Percentiles rank a stretch among this genome's conserved stretches.
phyloP scores from a whole-genome alignment of 1,140 invertebrate species.

The Ips typographus region DNA sequence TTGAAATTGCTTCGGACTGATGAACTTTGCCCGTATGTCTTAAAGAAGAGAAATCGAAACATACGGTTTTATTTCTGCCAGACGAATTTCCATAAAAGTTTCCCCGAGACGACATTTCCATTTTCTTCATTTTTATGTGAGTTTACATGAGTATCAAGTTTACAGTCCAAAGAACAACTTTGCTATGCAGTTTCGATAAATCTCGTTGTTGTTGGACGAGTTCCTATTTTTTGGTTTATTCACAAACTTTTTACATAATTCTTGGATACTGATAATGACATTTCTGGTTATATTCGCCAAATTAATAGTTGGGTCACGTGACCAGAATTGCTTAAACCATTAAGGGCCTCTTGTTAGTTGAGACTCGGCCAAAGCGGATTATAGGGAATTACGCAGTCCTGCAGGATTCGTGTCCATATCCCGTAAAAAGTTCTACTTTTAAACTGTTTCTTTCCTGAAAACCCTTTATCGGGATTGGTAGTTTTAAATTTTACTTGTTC shows the following conservation, averaged over 20 bases:
- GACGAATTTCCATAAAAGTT: slow-evolving; percentile 3
- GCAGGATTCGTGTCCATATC: too few species aligned
- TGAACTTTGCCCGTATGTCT: too few species aligned
- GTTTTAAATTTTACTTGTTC: too few species aligned
- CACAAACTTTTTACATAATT: slow-evolving; percentile 4
- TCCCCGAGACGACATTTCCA: background rate
- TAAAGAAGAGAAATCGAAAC: too few species aligned
- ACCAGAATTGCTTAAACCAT: slow-evolving; percentile 2
- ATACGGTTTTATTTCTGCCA: background rate
- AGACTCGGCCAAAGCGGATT: background rate
- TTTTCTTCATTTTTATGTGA: background rate
- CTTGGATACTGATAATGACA: background rate
- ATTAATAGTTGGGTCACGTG: background rate
- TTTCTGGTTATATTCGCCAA: too few species aligned
- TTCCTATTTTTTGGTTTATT: background rate
- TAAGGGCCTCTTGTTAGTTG: slow-evolving; percentile 20
- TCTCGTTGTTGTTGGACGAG: background rate
- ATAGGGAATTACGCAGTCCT: too few species aligned
- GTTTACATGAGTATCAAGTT: background rate
- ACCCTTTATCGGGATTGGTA: too few species aligned
- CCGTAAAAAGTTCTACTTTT: too few species aligned
- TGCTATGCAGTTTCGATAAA: slow-evolving; percentile 1
- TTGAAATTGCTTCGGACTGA: too few species aligned
- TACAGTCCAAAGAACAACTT: background rate
- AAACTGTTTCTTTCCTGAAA: too few species aligned